Percentiles rank a stretch among this genome's conserved stretches.
Conservation (phyloP, 1,140 invertebrate species). For the Ips typographus region DNA sequence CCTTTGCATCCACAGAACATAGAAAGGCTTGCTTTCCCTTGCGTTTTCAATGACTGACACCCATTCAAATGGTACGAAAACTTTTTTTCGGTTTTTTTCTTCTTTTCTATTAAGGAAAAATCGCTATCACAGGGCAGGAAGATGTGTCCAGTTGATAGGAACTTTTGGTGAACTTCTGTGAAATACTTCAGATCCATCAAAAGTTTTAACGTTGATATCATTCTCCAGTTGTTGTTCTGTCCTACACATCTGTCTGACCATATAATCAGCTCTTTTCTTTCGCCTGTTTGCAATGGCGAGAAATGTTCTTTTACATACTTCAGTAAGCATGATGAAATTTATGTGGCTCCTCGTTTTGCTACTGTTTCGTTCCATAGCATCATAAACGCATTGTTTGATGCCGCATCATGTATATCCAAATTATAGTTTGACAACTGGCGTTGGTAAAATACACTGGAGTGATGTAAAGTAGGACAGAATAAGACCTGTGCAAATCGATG, state of each 20-base stretch:
- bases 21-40: background rate
- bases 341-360: slow-evolving; percentile 15
- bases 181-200: background rate
- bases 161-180: slow-evolving; percentile 12
- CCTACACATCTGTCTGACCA: slow-evolving; percentile 22
- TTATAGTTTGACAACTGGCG: slow-evolving; percentile 23
- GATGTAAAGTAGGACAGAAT: slow-evolving; percentile 20
- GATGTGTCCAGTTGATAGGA: slow-evolving; percentile 16
- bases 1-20: background rate
- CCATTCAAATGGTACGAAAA: background rate
- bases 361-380: slow-evolving; percentile 28
- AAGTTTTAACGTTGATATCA: background rate
- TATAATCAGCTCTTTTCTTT: slow-evolving; percentile 23
- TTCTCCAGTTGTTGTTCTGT: slow-evolving; percentile 16
- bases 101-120: slow-evolving; percentile 7
- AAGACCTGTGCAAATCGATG: slow-evolving; percentile 24
- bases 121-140: slow-evolving; percentile 18
- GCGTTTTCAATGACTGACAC: slow-evolving; percentile 7
- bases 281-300: background rate
- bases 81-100: slow-evolving; percentile 1
- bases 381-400: slow-evolving; percentile 5
- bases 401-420: slow-evolving; percentile 12
- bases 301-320: slow-evolving; percentile 6
- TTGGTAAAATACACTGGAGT: slow-evolving; percentile 22
- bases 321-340: slow-evolving; percentile 22